Evolutionary conservation across 2,888 invertebrate genomes (phyloP), one percentile per base, ranked within the genome.

Genomic region (Dimorphilus gyrociliatus): DNA sequence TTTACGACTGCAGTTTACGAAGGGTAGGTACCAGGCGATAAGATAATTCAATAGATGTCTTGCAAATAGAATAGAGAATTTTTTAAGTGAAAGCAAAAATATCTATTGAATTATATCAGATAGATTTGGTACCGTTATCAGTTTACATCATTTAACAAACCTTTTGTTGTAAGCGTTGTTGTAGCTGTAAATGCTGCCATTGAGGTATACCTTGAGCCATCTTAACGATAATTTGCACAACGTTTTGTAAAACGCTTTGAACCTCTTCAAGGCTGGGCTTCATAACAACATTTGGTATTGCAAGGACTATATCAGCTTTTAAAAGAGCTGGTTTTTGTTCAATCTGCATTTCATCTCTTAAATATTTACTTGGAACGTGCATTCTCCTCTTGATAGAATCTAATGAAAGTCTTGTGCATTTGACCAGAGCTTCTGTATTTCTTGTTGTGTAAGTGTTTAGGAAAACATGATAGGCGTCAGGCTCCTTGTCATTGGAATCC

Each of bases 191-290:
- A 27, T 78, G 80, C 4, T 76, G 75, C 90, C 90, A 90, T 53
- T 84, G 85, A 1, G 81, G 78, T 15, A 90, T 81, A 17, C 84
- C 81, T 61, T 81, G 82, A 0, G 85, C 74, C 23, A 86, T 76
- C 13, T 78, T 78, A 0, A 81, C 75, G 40, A 90, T 82, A 41
- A 75, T 74, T 64, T 76, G 80, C 6, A 85, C 84, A 4, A 79
- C 79, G 23, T 74, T 66, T 24, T 77, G 72, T 25, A 92, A 66
- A 8, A 78, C 74, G 33, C 84, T 81, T 61, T 92, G 90, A 16
- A 90, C 75, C 40, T 88, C 85, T 30, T 88, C 86, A 38, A 90
- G 66, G 43, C 75, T 81, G 3, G 90, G 90, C 42, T 77, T 75
- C 32, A 86, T 77, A 2, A 75, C 74, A 19, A 90, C 79, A 51